These are phyloP conservation scores for Nothoprocta pentlandii DNA, from an alignment of 2,113 vertebrate species.

Conservation along the genomic window DNA sequence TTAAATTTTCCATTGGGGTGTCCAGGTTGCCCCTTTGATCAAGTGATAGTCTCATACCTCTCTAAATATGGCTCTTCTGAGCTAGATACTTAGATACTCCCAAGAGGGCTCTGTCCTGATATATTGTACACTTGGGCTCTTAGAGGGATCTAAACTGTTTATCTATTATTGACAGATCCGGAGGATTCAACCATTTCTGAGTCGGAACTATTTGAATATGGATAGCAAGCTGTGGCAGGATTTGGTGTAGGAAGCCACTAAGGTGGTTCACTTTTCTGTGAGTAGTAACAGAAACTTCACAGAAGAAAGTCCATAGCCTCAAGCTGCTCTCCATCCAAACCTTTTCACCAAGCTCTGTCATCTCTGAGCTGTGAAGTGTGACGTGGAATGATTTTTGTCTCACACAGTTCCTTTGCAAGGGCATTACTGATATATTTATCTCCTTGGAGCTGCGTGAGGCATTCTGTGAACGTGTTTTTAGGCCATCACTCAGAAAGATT, in stretches of 20 bases:
- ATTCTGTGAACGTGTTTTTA: not conserved
- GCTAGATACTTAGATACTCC: not conserved
- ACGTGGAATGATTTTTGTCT: not conserved
- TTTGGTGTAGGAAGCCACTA: not conserved
- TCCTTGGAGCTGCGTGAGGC: not conserved
- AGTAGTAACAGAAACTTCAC: not conserved
- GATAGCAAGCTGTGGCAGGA: not conserved
- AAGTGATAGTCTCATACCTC: not conserved
- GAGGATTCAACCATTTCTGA: slow-evolving; percentile 11
- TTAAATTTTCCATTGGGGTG: not conserved
- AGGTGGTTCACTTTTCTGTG: not conserved
- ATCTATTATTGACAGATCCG: slow-evolving; percentile 6
- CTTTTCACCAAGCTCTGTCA: not conserved
- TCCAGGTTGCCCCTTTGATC: not conserved
- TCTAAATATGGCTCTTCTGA: not conserved
- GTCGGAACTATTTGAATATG: not conserved
- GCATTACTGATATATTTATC: not conserved
- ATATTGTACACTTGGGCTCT: not conserved
- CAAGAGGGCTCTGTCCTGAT: not conserved
- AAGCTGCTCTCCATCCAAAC: not conserved
- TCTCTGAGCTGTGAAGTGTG: not conserved
- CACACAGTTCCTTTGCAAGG: slow-evolving; percentile 1
- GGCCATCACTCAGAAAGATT: slow-evolving; percentile 25
- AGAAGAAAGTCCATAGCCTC: not conserved
- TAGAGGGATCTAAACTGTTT: not conserved